Evolutionary conservation across 2,113 vertebrate genomes (phyloP).

Genomic region (Prionailurus bengalensis): DNA sequence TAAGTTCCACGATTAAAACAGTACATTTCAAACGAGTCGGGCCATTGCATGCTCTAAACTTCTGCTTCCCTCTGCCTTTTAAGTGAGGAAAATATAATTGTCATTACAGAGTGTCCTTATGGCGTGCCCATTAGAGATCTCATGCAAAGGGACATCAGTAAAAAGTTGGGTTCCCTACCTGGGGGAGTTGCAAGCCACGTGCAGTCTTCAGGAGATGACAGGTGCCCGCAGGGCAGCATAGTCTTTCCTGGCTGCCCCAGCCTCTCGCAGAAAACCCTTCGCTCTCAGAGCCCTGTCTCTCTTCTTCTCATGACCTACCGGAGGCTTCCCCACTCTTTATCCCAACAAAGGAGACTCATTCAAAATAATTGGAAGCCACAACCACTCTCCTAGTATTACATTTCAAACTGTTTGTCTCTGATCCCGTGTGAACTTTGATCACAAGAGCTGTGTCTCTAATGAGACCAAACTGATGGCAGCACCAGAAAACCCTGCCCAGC

Average conservation of each 20-base stretch:
- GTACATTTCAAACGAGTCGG: neutral
- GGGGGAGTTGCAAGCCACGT: neutral
- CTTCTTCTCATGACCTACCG: neutral
- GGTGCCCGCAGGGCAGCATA: too few relatives aligned
- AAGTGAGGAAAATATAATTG: neutral
- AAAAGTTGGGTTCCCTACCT: neutral
- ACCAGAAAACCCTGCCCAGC: slow-evolving; percentile 9
- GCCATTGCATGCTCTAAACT: neutral
- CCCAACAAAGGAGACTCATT: neutral
- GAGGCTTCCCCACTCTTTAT: neutral
- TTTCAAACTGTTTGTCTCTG: slow-evolving; percentile 52
- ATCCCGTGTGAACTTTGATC: slow-evolving; percentile 29
- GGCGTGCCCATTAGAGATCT: neutral
- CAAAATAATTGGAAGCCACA: slow-evolving; percentile 1
- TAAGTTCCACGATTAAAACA: neutral
- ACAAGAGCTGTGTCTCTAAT: slow-evolving; percentile 56
- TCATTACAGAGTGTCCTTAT: neutral
- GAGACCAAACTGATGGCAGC: neutral
- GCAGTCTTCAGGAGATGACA: slow-evolving; percentile 16
- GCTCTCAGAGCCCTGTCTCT: neutral
- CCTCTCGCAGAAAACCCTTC: neutral
- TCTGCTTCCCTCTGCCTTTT: neutral
- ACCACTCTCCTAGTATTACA: neutral
- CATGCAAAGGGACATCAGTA: neutral
- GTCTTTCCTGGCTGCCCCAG: neutral